Evolutionary conservation across 2,113 vertebrate genomes (phyloP), one percentile per base, ranked within the genome.

Genomic region (Gila orcuttii): DNA sequence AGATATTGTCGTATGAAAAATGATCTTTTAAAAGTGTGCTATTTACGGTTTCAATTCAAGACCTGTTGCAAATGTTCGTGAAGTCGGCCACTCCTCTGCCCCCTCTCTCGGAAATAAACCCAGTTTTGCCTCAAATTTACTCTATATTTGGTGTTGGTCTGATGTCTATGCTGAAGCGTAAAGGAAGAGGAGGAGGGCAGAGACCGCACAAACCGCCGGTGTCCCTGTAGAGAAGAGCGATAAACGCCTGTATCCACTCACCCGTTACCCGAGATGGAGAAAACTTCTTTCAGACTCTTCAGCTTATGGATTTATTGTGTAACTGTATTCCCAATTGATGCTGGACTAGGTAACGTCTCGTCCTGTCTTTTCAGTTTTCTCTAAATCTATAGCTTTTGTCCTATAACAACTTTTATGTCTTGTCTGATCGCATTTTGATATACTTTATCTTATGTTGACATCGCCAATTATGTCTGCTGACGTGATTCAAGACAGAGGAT

Each of bases 101-200:
- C 19, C 28, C 42, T 50, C 66, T 23, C 33, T 39, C 82, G 68
- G 52, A 82, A 83, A 83, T 11, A 83, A 73, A 15, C 25, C 3
- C 60, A 50, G 21, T 39, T 74, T 59, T 74, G 28, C 42, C 31
- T 57, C 64, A 71, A 57, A 55, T 71, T 82, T 55, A 13, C 82
- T 83, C 82, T 83, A 83, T 83, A 83, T 83, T 83, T 83, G 82
- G 82, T 55, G 31, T 73, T 83, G 13, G 66, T 83, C 31, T 19
- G 64, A 55, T 69, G 81, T 59, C 68, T 11, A 4, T 71, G 66
- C 5, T 39, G 50, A 1, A 36, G 33, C 12, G 79, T 60, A 10
- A 64, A 47, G 59, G n/a, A 11, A 21, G 3, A 79, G 42, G 39
- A 81, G 79, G 71, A 74, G 81, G 31, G 45, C 9, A 57, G 50